Base-by-base conservation (phyloP, 2,888 invertebrate species). In the Mythimna impura region DNA sequence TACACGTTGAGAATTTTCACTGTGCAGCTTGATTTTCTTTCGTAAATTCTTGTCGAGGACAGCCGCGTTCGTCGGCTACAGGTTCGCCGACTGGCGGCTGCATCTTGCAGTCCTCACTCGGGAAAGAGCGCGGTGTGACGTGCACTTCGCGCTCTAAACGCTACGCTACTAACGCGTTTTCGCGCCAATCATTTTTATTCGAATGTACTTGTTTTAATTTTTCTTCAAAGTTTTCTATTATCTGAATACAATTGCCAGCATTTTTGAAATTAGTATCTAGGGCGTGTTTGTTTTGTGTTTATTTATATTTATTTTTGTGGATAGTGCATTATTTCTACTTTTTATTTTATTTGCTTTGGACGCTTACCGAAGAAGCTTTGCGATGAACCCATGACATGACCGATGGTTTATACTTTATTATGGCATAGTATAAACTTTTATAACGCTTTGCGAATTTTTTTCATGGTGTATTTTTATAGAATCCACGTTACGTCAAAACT, bases 61-160 rank as follows among this genome's bases (percentile, higher is more conserved):
- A 55, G 73, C n/a, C 70, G 62, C 67, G 67, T 52, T 66, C 77
- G 34, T n/a, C 62, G 63, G 40, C 43, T 68, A 60, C 74, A 71
- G 78, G 61, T 71, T 43, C 52, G 65, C 20, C 67, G 72, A 60
- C 71, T 20, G 68, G 75, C 74, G 78, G 70, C 75, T 73, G 79
- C 76, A 78, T 75, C 93, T 71, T 74, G 74, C 94, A 94, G 94
- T 95, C 87, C 84, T 88, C 88, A 77, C 78, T 88, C 90, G 91
- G 89, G 81, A 76, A 81, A 91, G 90, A 89, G 84, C 89, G 93
- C 91, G 91, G 89, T 82, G 88, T 83, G 91, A 94, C 94, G 95
- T 92, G 72, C 85, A 79, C 80, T 78, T 84, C 47, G 89, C 86
- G 86, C 88, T 84, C 86, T 74, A 80, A 77, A 72, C 76, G 80